phyloP scores from a whole-genome alignment of 2,888 invertebrate species.

The Odontocolon sp. region DNA sequence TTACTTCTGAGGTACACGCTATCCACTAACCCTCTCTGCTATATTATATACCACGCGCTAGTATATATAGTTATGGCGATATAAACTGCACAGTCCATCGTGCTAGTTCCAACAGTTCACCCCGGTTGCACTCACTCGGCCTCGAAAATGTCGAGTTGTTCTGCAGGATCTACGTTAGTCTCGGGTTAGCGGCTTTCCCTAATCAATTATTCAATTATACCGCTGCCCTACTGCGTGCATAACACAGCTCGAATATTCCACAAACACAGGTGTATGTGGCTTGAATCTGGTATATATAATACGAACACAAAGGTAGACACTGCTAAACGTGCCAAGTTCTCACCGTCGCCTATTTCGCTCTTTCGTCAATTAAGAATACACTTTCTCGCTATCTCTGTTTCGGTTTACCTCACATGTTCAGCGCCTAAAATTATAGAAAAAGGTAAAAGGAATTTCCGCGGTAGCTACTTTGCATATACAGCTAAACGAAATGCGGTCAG shows the following conservation, averaged over 20 bases:
- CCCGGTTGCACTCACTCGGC: not conserved
- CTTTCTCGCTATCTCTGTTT: too few relatives aligned
- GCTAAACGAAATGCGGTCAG: too few relatives aligned
- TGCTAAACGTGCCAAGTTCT: not conserved
- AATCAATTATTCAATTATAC: conserved; percentile 49
- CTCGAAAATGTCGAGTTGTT: conserved; percentile 11
- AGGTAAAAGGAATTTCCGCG: not conserved
- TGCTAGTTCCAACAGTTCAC: not conserved
- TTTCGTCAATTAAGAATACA: too few relatives aligned
- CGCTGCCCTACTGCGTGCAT: not conserved
- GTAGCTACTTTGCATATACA: too few relatives aligned
- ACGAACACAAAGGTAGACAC: not conserved
- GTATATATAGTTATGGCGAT: conserved; percentile 7
- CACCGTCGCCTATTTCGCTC: not conserved
- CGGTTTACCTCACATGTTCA: too few relatives aligned
- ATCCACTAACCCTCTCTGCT: conserved; percentile 20
- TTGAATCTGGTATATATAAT: not conserved
- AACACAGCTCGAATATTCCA: not conserved
- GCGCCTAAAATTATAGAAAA: not conserved
- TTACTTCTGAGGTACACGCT: too few relatives aligned
- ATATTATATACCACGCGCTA: conserved; percentile 3
- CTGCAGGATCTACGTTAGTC: not conserved
- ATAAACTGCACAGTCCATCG: conserved; percentile 6
- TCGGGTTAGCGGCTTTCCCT: conserved; percentile 4
- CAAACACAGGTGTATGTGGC: not conserved